Percentiles rank a stretch among this genome's conserved stretches.
Conservation (phyloP, 2,888 invertebrate genomes). For the Hypomecis punctinalis region DNA sequence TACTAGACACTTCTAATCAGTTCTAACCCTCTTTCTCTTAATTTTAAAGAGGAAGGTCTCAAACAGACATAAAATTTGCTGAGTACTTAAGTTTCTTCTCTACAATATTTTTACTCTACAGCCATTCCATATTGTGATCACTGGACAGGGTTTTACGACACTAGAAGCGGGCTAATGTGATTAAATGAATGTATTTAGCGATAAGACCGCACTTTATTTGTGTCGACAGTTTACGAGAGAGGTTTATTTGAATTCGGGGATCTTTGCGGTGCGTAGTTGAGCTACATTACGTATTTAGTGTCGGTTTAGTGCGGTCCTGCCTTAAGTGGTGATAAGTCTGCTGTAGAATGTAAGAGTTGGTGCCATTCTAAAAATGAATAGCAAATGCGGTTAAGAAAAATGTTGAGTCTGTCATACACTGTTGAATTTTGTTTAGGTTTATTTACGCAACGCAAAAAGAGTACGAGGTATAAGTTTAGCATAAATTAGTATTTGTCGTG, state of each 20-base stretch:
- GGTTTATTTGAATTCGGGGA: slow-evolving; percentile 45
- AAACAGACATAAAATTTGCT: background rate
- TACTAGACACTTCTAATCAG: too few species aligned
- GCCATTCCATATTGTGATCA: slow-evolving; percentile 24
- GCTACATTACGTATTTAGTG: slow-evolving; percentile 28
- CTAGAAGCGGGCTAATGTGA: slow-evolving; percentile 56
- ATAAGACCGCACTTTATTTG: slow-evolving; percentile 57
- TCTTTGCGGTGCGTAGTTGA: slow-evolving; percentile 17
- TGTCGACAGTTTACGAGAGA: slow-evolving; percentile 48
- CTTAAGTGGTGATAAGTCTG: slow-evolving; percentile 7
- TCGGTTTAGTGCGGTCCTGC: slow-evolving; percentile 20
- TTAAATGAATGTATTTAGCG: slow-evolving; percentile 62
- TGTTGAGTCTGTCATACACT: too few species aligned
- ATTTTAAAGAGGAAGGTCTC: too few species aligned
- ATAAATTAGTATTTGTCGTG: too few species aligned
- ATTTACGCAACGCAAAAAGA: too few species aligned
- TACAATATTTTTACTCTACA: background rate
- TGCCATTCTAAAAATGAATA: background rate
- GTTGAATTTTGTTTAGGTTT: too few species aligned
- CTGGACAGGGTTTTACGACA: slow-evolving; percentile 56
- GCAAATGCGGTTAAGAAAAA: background rate
- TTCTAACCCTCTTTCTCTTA: too few species aligned
- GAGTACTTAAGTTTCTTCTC: background rate
- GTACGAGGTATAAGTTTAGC: too few species aligned
- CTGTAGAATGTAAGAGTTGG: background rate